Percentiles rank a stretch among this genome's conserved stretches.
These are phyloP conservation scores for Lerema accius DNA, from an alignment of 1,140 invertebrate species.

Conservation along the genomic window DNA sequence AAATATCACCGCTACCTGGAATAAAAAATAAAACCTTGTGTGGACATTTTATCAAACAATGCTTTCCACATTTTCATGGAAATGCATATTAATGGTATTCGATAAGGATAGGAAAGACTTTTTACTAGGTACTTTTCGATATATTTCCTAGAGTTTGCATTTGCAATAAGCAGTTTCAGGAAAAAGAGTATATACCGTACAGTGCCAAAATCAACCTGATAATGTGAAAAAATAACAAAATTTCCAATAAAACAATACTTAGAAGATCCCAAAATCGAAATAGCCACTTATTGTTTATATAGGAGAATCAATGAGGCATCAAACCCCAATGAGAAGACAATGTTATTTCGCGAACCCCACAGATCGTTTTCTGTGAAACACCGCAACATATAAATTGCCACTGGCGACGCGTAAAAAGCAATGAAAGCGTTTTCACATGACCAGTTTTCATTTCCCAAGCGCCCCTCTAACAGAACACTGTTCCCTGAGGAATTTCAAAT, in stretches of 20 bases:
- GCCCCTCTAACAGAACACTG: constrained; percentile 62
- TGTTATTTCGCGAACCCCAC: constrained; percentile 43
- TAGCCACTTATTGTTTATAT: constrained; percentile 35
- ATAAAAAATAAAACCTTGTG: too few relatives aligned
- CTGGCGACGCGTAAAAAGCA: constrained; percentile 73
- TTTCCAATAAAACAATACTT: neutral
- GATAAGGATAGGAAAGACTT: too few relatives aligned
- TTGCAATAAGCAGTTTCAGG: too few relatives aligned
- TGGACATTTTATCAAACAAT: too few relatives aligned
- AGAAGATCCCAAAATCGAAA: neutral
- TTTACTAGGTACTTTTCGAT: too few relatives aligned
- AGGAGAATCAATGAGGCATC: constrained; percentile 50
- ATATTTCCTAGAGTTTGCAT: too few relatives aligned
- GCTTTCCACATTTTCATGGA: too few relatives aligned
- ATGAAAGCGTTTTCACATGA: constrained; percentile 77
- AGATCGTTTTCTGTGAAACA: constrained; percentile 55
- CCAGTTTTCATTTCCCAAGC: constrained; percentile 71
- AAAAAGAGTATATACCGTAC: too few relatives aligned
- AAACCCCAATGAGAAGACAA: constrained; percentile 55
- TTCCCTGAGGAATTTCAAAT: constrained; percentile 75
- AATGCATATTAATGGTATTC: too few relatives aligned
- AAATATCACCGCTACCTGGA: too few relatives aligned
- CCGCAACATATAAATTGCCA: constrained; percentile 73
- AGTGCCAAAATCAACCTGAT: too few relatives aligned
- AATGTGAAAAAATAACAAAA: too few relatives aligned